Evolutionary conservation across 2,113 vertebrate species (phyloP).

Genomic region (Leptobrachium leishanense): DNA sequence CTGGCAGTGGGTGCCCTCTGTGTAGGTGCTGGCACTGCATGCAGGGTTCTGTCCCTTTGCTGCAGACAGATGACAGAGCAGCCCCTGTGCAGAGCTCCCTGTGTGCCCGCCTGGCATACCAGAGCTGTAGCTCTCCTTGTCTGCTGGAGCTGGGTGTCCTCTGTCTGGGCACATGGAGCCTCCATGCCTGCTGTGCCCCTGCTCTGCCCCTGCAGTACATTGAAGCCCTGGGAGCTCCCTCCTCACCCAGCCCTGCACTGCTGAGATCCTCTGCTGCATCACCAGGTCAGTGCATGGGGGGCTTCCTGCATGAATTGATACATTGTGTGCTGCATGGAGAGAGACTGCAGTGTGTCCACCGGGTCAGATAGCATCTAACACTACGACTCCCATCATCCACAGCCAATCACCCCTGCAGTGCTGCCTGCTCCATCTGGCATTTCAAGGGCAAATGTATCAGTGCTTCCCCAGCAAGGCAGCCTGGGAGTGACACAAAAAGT

Average conservation of each 20-base stretch:
- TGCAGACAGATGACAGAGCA: too few relatives aligned
- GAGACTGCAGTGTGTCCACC: neutral
- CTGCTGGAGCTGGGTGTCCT: too few relatives aligned
- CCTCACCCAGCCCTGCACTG: neutral
- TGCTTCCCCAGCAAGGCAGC: too few relatives aligned
- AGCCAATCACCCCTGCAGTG: neutral
- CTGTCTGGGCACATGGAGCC: conserved; percentile 29
- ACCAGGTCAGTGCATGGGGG: conserved; percentile 82
- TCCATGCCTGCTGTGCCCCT: accelerated
- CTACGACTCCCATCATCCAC: neutral
- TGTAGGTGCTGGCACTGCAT: too few relatives aligned
- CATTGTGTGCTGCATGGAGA: neutral
- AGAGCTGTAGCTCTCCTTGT: too few relatives aligned
- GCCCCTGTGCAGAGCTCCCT: too few relatives aligned
- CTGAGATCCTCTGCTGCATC: conserved; percentile 25
- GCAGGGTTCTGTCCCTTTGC: too few relatives aligned
- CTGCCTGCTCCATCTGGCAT: too few relatives aligned
- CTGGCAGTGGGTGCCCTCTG: too few relatives aligned
- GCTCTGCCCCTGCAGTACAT: conserved; percentile 18
- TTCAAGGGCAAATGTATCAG: too few relatives aligned
- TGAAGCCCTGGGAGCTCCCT: neutral
- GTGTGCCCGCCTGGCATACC: too few relatives aligned
- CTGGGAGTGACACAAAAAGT: too few relatives aligned
- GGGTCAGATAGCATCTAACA: neutral
- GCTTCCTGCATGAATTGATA: neutral